Evolutionary conservation across 2,113 vertebrate species (phyloP).

Genomic region (Physeter macrocephalus): DNA sequence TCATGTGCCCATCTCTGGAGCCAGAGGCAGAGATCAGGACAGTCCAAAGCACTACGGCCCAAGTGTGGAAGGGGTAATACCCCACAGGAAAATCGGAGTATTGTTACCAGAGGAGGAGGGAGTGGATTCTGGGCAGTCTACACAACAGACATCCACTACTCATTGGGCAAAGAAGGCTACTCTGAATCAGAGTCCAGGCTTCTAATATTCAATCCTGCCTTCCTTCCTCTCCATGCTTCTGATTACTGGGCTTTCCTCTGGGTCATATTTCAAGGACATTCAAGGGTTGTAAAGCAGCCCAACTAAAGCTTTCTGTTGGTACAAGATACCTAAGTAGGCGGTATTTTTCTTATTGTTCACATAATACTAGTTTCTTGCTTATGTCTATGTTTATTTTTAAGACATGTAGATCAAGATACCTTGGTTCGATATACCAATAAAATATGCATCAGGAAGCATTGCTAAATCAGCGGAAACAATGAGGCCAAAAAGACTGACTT

Average conservation of each 20-base stretch:
- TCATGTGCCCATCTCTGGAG: background rate
- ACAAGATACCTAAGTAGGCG: background rate
- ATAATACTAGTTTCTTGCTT: background rate
- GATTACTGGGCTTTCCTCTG: background rate
- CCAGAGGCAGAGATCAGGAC: background rate
- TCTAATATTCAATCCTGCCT: background rate
- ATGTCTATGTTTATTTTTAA: background rate
- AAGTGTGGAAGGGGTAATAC: background rate
- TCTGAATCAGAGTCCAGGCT: background rate
- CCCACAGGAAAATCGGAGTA: background rate
- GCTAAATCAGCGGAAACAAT: background rate
- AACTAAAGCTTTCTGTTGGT: background rate
- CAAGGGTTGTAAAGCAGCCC: background rate
- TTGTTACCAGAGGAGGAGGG: background rate
- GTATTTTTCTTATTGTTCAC: background rate
- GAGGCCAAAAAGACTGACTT: background rate
- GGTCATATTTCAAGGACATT: background rate
- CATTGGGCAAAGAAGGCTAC: background rate
- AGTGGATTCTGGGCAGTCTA: accelerated
- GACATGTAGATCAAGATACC: background rate
- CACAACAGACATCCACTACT: background rate
- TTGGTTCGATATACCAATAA: background rate
- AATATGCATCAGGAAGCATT: background rate
- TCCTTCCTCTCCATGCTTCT: background rate
- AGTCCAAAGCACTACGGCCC: background rate